These are phyloP conservation scores for Ophioninae sp. DNA, from an alignment of 2,888 invertebrate genomes.

Conservation along the genomic window DNA sequence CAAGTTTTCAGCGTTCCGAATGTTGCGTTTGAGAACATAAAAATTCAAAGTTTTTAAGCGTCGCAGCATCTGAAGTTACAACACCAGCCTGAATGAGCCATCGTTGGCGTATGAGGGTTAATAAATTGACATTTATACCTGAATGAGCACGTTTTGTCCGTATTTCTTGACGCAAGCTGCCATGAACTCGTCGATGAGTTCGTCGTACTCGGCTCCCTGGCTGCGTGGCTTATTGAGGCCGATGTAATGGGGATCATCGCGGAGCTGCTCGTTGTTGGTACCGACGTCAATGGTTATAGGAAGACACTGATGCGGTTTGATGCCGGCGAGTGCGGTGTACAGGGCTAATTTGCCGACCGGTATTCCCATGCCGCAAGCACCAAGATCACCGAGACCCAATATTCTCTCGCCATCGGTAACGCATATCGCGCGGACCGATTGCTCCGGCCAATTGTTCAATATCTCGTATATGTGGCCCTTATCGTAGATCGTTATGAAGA, in stretches of 20 bases:
- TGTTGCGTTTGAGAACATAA: too few species aligned
- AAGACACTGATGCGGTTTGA: slow-evolving; percentile 96
- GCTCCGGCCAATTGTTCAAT: slow-evolving; percentile 95
- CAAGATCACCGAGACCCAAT: slow-evolving; percentile 97
- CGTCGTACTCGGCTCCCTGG: slow-evolving; percentile 93
- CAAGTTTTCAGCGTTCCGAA: too few species aligned
- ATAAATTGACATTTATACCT: slow-evolving; percentile 80
- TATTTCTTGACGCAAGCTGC: slow-evolving; percentile 93
- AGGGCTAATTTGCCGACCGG: slow-evolving; percentile 98
- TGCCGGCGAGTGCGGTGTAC: slow-evolving; percentile 98
- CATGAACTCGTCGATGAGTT: slow-evolving; percentile 99
- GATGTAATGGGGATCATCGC: slow-evolving; percentile 97
- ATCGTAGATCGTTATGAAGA: slow-evolving; percentile 98
- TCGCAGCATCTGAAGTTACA: too few species aligned
- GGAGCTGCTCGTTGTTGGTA: slow-evolving; percentile 93
- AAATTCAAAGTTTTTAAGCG: too few species aligned
- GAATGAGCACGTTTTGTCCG: slow-evolving; percentile 92
- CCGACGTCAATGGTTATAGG: slow-evolving; percentile 97
- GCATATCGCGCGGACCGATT: slow-evolving; percentile 92
- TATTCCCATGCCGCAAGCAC: slow-evolving; percentile 99
- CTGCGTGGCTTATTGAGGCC: slow-evolving; percentile 93
- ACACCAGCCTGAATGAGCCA: too few species aligned
- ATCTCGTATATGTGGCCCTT: slow-evolving; percentile 96
- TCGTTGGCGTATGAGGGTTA: too few species aligned
- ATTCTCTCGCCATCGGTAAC: slow-evolving; percentile 99